Base-by-base conservation (phyloP, 2,888 invertebrate species). In the Koerneria pararmatus region DNA sequence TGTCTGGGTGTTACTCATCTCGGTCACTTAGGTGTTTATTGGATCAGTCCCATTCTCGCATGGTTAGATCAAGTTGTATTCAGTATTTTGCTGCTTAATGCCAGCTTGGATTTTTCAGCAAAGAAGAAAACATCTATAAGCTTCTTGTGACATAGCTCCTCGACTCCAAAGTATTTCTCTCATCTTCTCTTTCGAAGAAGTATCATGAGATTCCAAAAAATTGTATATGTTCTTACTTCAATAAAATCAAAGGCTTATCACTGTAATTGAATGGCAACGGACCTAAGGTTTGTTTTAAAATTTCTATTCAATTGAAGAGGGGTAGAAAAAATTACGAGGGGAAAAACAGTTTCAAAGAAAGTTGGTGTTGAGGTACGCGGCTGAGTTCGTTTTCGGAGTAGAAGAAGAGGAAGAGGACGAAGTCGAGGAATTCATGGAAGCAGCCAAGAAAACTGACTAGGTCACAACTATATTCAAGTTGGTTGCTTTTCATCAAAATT, bases 11-110 rank as follows among this genome's bases (percentile, higher is more conserved):
- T 79, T 24, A 70, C 74, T 11, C 77, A 80, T 69, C 41, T 77
- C 32, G 77, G 77, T 1, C 82, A 82, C 65, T 71, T 82, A n/a
- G 67, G 74, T 11, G 82, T 82, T 8, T 82, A 82, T 63, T 82
- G 82, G 82, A 59, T 79, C 11, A 70, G 74, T 35, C 81, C 81
- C 11, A 65, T 81, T 11, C 67, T 73, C n/a, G 81, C 78, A n/a
- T 81, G 78, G 77, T 75, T 46, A 65, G 70, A n/a, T n/a, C n/a
- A n/a, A n/a, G n/a, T n/a, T n/a, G n/a, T n/a, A n/a, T n/a, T n/a
- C n/a, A n/a, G n/a, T n/a, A n/a, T n/a, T n/a, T 15, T n/a, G 46
- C 46, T n/a, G 46, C 46, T n/a, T 11, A 46, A 46, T 46, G 46
- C 11, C n/a, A 46, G 11, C n/a, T 46, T 46, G 46, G 46, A 11